Conservation (phyloP, 2,888 invertebrate species). For the Drosophila ezoana region DNA sequence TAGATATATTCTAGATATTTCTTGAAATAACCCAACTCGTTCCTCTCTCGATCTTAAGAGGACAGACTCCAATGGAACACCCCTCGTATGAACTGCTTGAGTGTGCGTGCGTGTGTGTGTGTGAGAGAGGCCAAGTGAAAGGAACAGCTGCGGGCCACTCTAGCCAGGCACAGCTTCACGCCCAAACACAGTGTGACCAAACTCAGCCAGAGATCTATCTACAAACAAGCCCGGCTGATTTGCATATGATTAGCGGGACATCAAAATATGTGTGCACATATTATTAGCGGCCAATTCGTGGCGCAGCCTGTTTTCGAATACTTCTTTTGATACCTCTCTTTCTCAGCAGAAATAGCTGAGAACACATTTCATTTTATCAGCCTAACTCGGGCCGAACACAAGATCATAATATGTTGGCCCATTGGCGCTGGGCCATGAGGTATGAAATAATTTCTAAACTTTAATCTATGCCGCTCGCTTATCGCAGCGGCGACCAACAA, state of each 20-base stretch:
- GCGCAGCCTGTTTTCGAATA: slow-evolving; percentile 14
- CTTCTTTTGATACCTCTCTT: background rate
- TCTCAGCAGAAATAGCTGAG: slow-evolving; percentile 12
- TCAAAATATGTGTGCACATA: slow-evolving; percentile 36
- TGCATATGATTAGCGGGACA: slow-evolving; percentile 50
- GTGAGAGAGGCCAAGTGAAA: slow-evolving; percentile 44
- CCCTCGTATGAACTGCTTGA: slow-evolving; percentile 18
- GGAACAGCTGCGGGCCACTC: slow-evolving; percentile 25
- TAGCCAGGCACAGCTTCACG: slow-evolving; percentile 5
- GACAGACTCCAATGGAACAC: background rate
- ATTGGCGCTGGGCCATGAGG: background rate
- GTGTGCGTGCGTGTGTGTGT: too few species aligned
- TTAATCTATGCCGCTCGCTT: slow-evolving; percentile 18
- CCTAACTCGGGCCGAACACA: slow-evolving; percentile 27
- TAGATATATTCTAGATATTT: too few species aligned
- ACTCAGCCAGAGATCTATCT: slow-evolving; percentile 4
- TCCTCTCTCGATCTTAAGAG: background rate
- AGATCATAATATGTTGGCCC: slow-evolving; percentile 4
- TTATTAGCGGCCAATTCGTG: slow-evolving; percentile 49
- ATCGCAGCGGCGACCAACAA: slow-evolving; percentile 7
- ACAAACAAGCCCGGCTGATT: slow-evolving; percentile 27
- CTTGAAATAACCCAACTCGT: background rate
- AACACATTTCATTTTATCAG: slow-evolving; percentile 26
- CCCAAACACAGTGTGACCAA: slow-evolving; percentile 13
- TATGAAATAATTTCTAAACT: background rate